phyloP scores from a whole-genome alignment of 2,888 invertebrate genomes.

The Drosophila anomelani region DNA sequence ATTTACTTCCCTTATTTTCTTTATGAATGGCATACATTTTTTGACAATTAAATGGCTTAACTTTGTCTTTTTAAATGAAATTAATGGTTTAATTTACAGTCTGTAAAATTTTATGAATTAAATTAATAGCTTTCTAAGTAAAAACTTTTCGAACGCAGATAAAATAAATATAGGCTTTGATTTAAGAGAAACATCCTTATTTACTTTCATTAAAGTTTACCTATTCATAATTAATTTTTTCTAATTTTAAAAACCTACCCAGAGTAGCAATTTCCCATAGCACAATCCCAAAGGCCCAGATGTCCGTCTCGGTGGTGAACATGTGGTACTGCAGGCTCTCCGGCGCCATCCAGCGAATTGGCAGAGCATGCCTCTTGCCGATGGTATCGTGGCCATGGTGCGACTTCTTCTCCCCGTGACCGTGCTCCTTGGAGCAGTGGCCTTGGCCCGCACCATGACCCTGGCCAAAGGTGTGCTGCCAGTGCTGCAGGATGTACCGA shows the following conservation, averaged over 20 bases:
- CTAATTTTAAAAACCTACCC: slow-evolving; percentile 85
- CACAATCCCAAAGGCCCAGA: slow-evolving; percentile 94
- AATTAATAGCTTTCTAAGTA: not conserved
- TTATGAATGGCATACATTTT: not conserved
- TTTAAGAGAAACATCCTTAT: not conserved
- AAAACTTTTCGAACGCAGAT: not conserved
- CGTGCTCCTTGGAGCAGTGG: slow-evolving; percentile 63
- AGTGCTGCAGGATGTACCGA: slow-evolving; percentile 82
- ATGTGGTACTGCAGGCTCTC: slow-evolving; percentile 92
- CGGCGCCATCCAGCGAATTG: slow-evolving; percentile 92
- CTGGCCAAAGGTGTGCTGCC: slow-evolving; percentile 78
- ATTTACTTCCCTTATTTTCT: slow-evolving; percentile 1
- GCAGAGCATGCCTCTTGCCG: slow-evolving; percentile 83
- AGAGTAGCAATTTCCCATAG: slow-evolving; percentile 95
- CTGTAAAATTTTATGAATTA: not conserved
- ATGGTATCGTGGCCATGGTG: slow-evolving; percentile 81
- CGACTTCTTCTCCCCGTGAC: slow-evolving; percentile 65
- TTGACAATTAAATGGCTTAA: not conserved
- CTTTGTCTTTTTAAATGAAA: not conserved
- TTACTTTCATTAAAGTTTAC: not conserved
- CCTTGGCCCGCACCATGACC: slow-evolving; percentile 42
- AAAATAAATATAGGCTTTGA: not conserved
- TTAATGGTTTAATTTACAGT: not conserved
- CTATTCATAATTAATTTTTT: not conserved
- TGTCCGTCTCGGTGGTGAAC: slow-evolving; percentile 92